Evolutionary conservation across 2,113 vertebrate genomes (phyloP).

Genomic region (Alaudala cheleensis): DNA sequence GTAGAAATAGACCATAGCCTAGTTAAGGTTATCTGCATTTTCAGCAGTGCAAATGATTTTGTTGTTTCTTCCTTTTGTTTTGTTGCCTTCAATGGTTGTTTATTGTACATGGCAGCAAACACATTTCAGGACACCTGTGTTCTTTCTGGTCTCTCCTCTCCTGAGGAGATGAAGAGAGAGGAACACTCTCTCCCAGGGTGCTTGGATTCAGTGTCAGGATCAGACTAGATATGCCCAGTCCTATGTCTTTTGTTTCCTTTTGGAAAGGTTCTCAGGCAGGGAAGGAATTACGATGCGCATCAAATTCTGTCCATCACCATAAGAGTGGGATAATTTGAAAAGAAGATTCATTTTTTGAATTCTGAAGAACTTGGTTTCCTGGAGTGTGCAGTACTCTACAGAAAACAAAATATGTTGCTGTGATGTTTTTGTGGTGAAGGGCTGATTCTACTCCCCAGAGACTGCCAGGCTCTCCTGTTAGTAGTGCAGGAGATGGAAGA

Average conservation of each 20-base stretch:
- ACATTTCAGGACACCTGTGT: neutral
- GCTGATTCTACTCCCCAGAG: neutral
- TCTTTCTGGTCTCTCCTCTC: neutral
- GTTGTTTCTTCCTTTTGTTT: neutral
- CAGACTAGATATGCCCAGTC: neutral
- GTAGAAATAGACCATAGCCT: neutral
- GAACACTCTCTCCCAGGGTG: too few species aligned
- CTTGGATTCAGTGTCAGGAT: neutral
- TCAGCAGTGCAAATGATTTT: neutral
- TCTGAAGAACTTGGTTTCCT: neutral
- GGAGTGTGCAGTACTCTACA: neutral
- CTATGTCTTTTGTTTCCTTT: neutral
- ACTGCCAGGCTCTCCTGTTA: neutral
- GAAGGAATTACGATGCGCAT: neutral
- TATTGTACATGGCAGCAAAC: neutral
- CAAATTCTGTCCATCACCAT: neutral
- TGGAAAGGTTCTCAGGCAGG: fast-evolving
- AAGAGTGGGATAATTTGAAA: neutral
- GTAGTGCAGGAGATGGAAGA: neutral
- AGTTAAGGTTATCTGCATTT: neutral
- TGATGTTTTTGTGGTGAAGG: neutral
- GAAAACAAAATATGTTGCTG: neutral
- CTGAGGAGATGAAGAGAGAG: too few species aligned
- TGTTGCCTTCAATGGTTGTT: neutral
- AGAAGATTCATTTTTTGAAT: neutral